Conservation (phyloP, 1,140 invertebrate genomes). For the Anoplolepis gracilipes region DNA sequence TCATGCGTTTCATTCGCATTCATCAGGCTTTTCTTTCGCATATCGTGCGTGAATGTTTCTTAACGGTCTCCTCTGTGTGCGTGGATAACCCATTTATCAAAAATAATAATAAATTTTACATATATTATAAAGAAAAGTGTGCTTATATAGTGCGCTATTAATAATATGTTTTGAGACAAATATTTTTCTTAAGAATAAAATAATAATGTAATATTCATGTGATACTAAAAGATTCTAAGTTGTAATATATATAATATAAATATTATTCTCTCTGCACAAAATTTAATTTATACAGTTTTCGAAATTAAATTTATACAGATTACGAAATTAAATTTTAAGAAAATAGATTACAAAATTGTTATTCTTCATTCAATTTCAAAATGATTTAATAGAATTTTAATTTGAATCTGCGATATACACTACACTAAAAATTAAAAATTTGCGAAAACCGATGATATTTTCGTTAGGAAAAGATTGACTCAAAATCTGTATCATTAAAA, state of each 20-base stretch:
- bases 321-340: not conserved
- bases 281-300: not conserved
- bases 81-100: not conserved
- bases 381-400: not conserved
- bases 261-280: not conserved
- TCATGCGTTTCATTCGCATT: conserved; percentile 52
- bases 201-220: not conserved
- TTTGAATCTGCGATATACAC: not conserved
- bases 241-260: not conserved
- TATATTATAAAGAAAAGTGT: not conserved
- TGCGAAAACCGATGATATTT: not conserved
- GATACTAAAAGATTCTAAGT: not conserved
- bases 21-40: not conserved
- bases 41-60: not conserved
- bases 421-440: not conserved
- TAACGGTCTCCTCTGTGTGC: too few species aligned
- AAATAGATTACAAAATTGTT: not conserved
- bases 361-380: not conserved
- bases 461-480: not conserved
- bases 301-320: conserved; percentile 1
- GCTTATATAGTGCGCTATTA: not conserved
- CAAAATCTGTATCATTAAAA: not conserved
- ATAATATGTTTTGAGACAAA: not conserved
- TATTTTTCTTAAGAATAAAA: not conserved
- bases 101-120: not conserved